These are phyloP conservation scores for Eretmocerus hayati DNA, from an alignment of 2,888 invertebrate species.

Conservation along the genomic window DNA sequence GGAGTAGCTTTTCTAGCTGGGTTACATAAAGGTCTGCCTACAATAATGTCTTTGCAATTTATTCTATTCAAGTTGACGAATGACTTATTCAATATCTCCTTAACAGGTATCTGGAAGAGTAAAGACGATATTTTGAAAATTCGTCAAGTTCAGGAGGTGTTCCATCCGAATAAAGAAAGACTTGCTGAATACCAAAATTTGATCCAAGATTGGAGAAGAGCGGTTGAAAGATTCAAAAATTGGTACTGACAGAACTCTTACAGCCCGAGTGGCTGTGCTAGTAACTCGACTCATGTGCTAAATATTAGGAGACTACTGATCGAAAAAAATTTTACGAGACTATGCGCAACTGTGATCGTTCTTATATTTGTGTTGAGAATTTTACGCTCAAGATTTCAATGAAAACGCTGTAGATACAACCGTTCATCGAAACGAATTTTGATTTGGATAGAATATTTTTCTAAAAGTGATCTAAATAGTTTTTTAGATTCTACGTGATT, in stretches of 20 bases:
- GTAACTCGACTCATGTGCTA: too few species aligned
- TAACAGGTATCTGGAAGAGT: slow-evolving; percentile 64
- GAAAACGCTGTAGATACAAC: too few species aligned
- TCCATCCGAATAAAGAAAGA: slow-evolving; percentile 48
- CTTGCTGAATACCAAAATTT: slow-evolving; percentile 36
- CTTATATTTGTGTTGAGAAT: not conserved
- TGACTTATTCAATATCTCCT: not conserved
- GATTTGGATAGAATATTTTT: not conserved
- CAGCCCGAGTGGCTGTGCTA: not conserved
- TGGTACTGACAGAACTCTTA: slow-evolving; percentile 50
- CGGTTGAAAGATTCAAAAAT: slow-evolving; percentile 52
- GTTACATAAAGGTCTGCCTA: slow-evolving; percentile 58
- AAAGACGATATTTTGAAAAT: slow-evolving; percentile 59
- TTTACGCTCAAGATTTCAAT: not conserved
- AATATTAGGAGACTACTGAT: not conserved
- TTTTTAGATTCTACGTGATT: too few species aligned
- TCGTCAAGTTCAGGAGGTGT: slow-evolving; percentile 56
- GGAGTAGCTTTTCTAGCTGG: slow-evolving; percentile 87
- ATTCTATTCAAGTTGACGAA: not conserved
- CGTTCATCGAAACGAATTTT: too few species aligned
- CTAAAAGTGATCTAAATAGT: too few species aligned
- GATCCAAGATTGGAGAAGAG: slow-evolving; percentile 52
- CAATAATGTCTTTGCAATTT: not conserved
- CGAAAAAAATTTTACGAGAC: not conserved
- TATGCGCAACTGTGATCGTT: not conserved